Evolutionary conservation across 1,140 invertebrate genomes (phyloP).

Genomic region (Caenorhabditis remanei): DNA sequence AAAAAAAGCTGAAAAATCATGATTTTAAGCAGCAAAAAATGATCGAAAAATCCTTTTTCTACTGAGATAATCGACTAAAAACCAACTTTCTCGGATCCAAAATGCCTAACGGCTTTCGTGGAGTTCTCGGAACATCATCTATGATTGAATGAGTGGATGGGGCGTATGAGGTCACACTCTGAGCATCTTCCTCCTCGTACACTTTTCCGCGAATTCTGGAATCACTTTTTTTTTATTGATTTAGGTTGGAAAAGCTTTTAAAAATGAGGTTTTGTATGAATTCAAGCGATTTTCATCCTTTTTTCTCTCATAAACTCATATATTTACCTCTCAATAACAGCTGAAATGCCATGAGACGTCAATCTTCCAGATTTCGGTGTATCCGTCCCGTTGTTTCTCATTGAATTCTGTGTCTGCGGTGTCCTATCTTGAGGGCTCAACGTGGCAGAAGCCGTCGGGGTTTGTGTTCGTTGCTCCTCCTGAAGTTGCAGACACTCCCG

Average conservation of each 20-base stretch:
- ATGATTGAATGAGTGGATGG: conserved; percentile 52
- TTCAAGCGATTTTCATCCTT: too few species aligned
- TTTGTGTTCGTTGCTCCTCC: conserved; percentile 15
- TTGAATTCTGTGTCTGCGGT: neutral
- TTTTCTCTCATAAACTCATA: neutral
- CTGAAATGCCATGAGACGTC: conserved; percentile 21
- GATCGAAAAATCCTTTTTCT: too few species aligned
- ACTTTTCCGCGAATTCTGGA: conserved; percentile 51
- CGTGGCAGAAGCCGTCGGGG: neutral
- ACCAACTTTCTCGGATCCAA: conserved; percentile 66
- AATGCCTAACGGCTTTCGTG: conserved; percentile 65
- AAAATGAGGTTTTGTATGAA: neutral
- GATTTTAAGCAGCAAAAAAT: too few species aligned
- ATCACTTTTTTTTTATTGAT: neutral
- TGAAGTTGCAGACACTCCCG: conserved; percentile 24
- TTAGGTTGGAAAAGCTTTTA: neutral
- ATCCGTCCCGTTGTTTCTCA: neutral
- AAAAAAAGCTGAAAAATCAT: too few species aligned
- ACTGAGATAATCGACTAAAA: too few species aligned
- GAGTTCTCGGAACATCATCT: conserved; percentile 67
- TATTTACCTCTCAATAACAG: conserved; percentile 26
- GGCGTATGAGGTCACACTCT: conserved; percentile 51
- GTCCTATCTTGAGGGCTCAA: neutral
- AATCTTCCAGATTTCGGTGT: conserved; percentile 8
- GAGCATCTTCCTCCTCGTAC: conserved; percentile 54